Percentiles rank a stretch among this genome's conserved stretches.
Conservation (phyloP, 1,140 invertebrate species). For the Thaumatotibia leucotreta region DNA sequence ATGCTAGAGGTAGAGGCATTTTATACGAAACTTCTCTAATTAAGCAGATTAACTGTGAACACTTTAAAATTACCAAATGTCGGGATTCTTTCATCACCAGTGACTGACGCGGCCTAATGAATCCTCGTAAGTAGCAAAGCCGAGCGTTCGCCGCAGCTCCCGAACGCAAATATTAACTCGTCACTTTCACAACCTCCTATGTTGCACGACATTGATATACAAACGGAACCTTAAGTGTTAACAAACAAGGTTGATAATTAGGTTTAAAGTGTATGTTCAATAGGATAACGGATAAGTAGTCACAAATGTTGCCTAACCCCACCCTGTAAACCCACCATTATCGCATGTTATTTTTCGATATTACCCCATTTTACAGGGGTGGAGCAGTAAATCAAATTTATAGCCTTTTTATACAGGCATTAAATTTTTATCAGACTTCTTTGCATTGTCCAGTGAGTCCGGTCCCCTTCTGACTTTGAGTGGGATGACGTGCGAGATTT, state of each 20-base stretch:
- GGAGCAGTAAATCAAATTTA: constrained; percentile 74
- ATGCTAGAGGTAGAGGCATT: too few species aligned
- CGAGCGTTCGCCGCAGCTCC: not conserved
- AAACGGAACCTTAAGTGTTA: not conserved
- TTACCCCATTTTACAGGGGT: constrained; percentile 64
- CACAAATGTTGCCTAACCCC: constrained; percentile 40
- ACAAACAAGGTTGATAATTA: not conserved
- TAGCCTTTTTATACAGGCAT: constrained; percentile 73
- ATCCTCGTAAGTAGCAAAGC: not conserved
- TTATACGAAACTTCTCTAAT: too few species aligned
- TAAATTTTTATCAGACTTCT: constrained; percentile 74
- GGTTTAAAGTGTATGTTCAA: not conserved
- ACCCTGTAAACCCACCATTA: constrained; percentile 65
- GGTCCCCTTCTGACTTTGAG: constrained; percentile 47
- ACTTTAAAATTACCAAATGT: not conserved
- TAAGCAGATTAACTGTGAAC: not conserved
- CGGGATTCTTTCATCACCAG: not conserved
- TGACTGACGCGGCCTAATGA: not conserved
- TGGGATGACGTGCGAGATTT: constrained; percentile 17
- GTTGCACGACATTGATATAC: not conserved
- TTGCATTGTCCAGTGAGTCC: constrained; percentile 56
- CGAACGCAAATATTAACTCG: not conserved
- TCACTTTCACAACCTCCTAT: not conserved
- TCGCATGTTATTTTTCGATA: constrained; percentile 72
- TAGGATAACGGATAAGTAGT: not conserved